Evolutionary conservation across 2,888 invertebrate species (phyloP), one percentile per base, ranked within the genome.

Genomic region (Acleris emargana): DNA sequence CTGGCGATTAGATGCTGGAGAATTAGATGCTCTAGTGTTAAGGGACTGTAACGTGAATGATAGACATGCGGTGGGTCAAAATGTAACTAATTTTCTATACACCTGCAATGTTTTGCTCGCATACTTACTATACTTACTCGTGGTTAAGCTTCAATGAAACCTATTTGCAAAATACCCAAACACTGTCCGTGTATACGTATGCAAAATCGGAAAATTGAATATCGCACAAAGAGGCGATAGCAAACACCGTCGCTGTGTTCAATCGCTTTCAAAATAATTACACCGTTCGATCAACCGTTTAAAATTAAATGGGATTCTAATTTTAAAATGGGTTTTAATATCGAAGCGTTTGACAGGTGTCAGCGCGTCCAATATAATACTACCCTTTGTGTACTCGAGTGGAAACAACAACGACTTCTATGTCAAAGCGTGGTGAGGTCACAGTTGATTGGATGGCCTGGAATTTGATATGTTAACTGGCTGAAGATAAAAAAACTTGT

Each of bases 311-410:
- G 20, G 55, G 17, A 58, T 47, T 58, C 53, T 13, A 49, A 52
- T 38, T 22, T 59, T 53, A 38, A 47, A 58, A 59, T 53, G 53
- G 54, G 20, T 59, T 64, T 64, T 64, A 64, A 64, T 64, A 64
- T 54, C 28, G 42, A 28, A 32, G 47, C 17, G 53, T 50, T 49
- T 11, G 59, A 64, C 59, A 64, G 64, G 28, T 59, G 59, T 54
- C 54, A 64, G 49, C 47, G 25, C 53, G 22, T 59, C 32, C 54
- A 50, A 54, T 64, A 50, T 60, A 53, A 43, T 60, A 53, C 42
- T 25, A 64, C 59, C 54, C 49, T 43, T 60, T 64, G 59, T 55
- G 22, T 50, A 49, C 16, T 55, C 32, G 38, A 22, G 42, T 50
- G 43, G 49, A 55, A 59, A 59, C 43, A 59, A 58, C 17, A 25